Evolutionary conservation across 2,888 invertebrate species (phyloP).

Genomic region (Dascillus cervinus): DNA sequence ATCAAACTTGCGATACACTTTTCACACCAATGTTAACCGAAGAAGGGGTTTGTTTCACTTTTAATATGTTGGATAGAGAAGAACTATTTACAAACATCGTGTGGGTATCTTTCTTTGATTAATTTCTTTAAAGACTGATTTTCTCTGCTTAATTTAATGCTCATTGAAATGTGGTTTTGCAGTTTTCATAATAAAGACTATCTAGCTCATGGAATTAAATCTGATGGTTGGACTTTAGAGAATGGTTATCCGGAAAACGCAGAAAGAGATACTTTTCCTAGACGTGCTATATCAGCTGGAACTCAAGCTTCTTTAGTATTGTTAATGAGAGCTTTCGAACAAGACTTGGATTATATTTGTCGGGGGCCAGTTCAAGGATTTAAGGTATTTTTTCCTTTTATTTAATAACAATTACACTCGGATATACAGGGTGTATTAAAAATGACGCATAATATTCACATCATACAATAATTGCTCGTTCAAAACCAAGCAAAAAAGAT

Average conservation of each 20-base stretch:
- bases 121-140: too few species aligned
- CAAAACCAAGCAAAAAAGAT: too few species aligned
- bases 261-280: conserved; percentile 57
- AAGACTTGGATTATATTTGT: conserved; percentile 62
- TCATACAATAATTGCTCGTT: too few species aligned
- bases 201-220: conserved; percentile 26
- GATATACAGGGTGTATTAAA: too few species aligned
- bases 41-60: conserved; percentile 66
- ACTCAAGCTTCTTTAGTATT: conserved; percentile 57
- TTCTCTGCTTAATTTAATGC: too few species aligned
- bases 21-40: conserved; percentile 62
- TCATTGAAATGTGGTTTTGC: too few species aligned
- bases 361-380: conserved; percentile 68
- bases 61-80: conserved; percentile 56
- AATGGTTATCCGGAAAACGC: conserved; percentile 49
- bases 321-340: conserved; percentile 50
- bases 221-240: conserved; percentile 56
- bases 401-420: not conserved
- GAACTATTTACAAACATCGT: conserved; percentile 54
- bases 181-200: conserved; percentile 18
- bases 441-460: too few species aligned
- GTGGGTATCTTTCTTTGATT: too few species aligned
- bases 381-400: conserved; percentile 45
- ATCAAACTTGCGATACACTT: conserved; percentile 47
- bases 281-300: conserved; percentile 59